phyloP scores from a whole-genome alignment of 2,888 invertebrate species.

The Drosophila trichaetosa region DNA sequence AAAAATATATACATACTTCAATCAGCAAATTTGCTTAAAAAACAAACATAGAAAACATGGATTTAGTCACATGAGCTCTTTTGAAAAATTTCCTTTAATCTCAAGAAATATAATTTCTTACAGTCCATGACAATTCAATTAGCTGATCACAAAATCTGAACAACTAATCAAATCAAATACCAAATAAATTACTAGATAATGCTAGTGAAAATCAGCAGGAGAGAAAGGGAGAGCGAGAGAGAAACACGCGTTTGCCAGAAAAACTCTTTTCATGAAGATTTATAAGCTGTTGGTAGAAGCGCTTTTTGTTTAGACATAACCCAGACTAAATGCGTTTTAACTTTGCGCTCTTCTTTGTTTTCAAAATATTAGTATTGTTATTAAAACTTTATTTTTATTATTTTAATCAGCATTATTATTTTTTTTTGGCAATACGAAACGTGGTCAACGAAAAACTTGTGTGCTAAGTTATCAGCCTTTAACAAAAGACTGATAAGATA shows the following conservation, averaged over 20 bases:
- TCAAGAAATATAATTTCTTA: neutral
- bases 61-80: slow-evolving; percentile 12
- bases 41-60: neutral
- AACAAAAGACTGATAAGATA: slow-evolving; percentile 51
- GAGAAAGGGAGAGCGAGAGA: neutral
- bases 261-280: neutral
- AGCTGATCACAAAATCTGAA: slow-evolving; percentile 34
- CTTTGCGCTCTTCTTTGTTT: slow-evolving; percentile 9
- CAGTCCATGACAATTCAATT: slow-evolving; percentile 49
- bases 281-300: slow-evolving; percentile 16
- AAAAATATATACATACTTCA: neutral
- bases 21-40: neutral
- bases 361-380: neutral
- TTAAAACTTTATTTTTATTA: slow-evolving; percentile 2
- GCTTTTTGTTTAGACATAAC: slow-evolving; percentile 35
- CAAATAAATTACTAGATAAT: slow-evolving; percentile 3
- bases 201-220: neutral
- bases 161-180: slow-evolving; percentile 41
- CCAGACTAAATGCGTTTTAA: slow-evolving; percentile 21
- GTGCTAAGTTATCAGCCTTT: slow-evolving; percentile 51
- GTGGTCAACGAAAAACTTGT: slow-evolving; percentile 44
- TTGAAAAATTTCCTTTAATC: slow-evolving; percentile 1
- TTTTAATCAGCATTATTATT: neutral
- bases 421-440: slow-evolving; percentile 40
- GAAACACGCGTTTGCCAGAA: slow-evolving; percentile 4